phyloP scores from a whole-genome alignment of 2,113 vertebrate species.

The Cebus imitator region DNA sequence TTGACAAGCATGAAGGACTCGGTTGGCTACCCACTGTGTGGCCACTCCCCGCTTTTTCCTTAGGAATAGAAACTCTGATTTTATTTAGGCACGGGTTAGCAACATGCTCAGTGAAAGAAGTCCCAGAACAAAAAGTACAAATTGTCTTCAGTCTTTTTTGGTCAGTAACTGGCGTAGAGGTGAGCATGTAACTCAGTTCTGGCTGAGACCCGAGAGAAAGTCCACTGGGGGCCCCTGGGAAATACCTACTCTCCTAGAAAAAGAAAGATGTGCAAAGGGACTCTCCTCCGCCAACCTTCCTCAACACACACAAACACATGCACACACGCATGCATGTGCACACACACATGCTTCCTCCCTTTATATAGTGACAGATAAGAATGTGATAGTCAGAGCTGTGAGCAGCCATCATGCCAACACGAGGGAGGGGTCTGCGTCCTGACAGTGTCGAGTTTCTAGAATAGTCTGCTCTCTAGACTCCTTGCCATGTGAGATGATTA shows the following conservation, averaged over 20 bases:
- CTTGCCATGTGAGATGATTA: not conserved
- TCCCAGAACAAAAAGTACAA: not conserved
- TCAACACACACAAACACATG: not conserved
- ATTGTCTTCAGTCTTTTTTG: not conserved
- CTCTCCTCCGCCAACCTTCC: not conserved
- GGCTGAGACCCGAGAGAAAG: not conserved
- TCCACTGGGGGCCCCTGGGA: not conserved
- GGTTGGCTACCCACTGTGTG: not conserved
- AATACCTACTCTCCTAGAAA: not conserved
- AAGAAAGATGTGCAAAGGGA: not conserved
- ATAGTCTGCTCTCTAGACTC: not conserved
- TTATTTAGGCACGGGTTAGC: not conserved
- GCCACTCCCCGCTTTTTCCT: not conserved
- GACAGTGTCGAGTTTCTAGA: not conserved
- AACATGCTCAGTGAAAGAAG: not conserved
- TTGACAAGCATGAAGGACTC: not conserved
- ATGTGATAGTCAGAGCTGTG: not conserved
- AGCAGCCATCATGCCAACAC: not conserved
- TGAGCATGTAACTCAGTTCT: not conserved
- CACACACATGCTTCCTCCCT: not conserved
- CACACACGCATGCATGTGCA: too few relatives aligned
- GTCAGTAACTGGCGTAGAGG: not conserved
- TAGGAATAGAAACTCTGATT: not conserved
- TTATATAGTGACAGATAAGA: not conserved
- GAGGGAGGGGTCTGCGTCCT: not conserved